Percentiles rank a stretch among this genome's conserved stretches.
phyloP scores from a whole-genome alignment of 2,113 vertebrate genomes.

The Calonectris borealis region DNA sequence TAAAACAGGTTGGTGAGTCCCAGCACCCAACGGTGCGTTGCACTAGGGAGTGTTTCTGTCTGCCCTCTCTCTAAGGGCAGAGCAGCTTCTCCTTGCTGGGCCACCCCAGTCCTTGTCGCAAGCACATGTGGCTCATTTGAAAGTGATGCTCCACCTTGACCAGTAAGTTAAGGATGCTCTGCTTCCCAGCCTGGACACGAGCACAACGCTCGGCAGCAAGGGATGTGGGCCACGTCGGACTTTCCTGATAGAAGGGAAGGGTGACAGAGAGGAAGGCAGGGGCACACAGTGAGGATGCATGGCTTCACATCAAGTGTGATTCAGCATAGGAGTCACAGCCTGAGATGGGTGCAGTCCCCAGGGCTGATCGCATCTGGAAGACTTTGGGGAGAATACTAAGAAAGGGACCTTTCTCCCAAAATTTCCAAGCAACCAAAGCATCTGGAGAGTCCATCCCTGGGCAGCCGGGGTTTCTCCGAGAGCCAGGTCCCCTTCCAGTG shows the following conservation, averaged over 20 bases:
- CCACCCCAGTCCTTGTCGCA: background rate
- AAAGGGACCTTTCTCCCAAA: background rate
- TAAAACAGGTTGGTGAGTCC: background rate
- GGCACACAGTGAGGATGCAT: fast-evolving
- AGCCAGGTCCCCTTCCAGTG: background rate
- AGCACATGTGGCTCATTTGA: background rate
- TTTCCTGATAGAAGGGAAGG: background rate
- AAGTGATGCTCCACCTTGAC: background rate
- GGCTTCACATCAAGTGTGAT: fast-evolving
- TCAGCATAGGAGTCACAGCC: background rate
- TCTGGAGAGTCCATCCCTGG: background rate
- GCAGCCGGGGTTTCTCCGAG: background rate
- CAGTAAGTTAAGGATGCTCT: background rate
- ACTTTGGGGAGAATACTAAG: background rate
- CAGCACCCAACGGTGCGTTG: fast-evolving
- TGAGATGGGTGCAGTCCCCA: background rate
- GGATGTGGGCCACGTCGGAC: background rate
- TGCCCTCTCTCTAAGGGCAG: background rate
- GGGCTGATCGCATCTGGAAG: background rate
- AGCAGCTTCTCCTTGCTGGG: background rate
- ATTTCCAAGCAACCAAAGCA: background rate
- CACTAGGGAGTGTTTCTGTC: background rate
- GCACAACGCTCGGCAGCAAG: background rate
- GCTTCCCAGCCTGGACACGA: background rate
- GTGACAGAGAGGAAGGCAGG: background rate